A percentile compares a stretch with the other conserved stretches of the same genome.
Evolutionary conservation across 2,113 vertebrate genomes (phyloP).

Genomic region (Felis chaus): DNA sequence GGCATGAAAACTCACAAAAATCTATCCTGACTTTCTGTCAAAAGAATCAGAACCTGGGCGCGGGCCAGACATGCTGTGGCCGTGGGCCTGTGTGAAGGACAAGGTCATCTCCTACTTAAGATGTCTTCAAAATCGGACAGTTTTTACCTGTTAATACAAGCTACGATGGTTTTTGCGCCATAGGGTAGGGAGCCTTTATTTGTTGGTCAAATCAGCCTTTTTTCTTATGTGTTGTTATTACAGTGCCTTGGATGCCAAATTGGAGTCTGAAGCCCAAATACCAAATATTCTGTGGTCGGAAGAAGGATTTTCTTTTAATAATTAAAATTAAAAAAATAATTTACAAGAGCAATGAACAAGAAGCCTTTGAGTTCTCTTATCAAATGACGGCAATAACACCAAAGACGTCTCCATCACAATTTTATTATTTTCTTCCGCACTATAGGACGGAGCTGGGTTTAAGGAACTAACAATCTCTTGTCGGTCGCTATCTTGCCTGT

Average conservation of each 20-base stretch:
- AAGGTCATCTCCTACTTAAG: background rate
- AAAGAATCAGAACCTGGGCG: background rate
- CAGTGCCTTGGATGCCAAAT: background rate
- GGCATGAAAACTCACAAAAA: rapidly evolving
- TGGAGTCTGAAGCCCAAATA: background rate
- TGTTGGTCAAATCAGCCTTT: background rate
- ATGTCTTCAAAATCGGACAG: background rate
- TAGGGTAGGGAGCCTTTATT: background rate
- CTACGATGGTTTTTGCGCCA: rapidly evolving
- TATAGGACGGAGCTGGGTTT: background rate
- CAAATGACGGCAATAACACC: rapidly evolving
- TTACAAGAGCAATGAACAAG: background rate
- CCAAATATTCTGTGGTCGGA: background rate
- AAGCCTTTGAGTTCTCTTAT: background rate
- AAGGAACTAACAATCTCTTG: background rate
- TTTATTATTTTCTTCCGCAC: background rate
- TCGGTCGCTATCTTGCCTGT: background rate
- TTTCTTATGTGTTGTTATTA: background rate
- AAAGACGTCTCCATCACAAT: background rate
- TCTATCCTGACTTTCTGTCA: background rate
- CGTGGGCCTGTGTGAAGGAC: background rate
- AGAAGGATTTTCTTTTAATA: background rate
- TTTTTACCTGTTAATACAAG: background rate
- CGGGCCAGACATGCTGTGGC: rapidly evolving
- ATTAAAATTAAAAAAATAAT: too few relatives aligned